A percentile compares a stretch with the other conserved stretches of the same genome.
Evolutionary conservation across 2,113 vertebrate genomes (phyloP).

Genomic region (Pogona vitticeps): DNA sequence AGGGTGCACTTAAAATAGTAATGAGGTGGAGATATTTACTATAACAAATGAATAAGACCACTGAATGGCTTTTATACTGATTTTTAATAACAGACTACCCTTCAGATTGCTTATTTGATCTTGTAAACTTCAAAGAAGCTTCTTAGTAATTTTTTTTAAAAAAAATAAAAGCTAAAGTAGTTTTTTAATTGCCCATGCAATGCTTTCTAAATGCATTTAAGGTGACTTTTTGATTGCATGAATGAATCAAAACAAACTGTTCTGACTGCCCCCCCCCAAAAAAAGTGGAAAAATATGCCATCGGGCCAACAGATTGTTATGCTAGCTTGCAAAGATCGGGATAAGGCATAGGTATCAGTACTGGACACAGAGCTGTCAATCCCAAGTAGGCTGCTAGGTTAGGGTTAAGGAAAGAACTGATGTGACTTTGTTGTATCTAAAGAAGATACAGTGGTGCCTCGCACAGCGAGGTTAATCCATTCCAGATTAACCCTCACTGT

Average conservation of each 20-base stretch:
- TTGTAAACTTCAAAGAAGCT: conserved; percentile 21
- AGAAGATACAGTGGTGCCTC: no score
- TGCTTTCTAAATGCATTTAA: conserved; percentile 33
- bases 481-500: no score
- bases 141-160: neutral
- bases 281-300: neutral
- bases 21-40: neutral
- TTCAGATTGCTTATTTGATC: conserved; percentile 29
- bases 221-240: conserved; percentile 19
- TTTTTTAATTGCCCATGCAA: conserved; percentile 29
- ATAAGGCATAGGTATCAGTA: neutral
- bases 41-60: neutral
- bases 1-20: neutral
- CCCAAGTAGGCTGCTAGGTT: neutral
- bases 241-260: conserved; percentile 30
- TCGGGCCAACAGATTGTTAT: conserved; percentile 9
- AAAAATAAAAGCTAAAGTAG: conserved; percentile 5
- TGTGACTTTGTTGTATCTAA: neutral
- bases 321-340: neutral
- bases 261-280: conserved; percentile 4
- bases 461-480: no score
- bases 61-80: conserved; percentile 12
- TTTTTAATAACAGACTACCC: conserved; percentile 15
- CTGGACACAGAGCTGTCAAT: neutral
- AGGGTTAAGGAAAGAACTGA: neutral